Conservation (phyloP, 2,888 invertebrate species). For the Hydropsyche betteni region DNA sequence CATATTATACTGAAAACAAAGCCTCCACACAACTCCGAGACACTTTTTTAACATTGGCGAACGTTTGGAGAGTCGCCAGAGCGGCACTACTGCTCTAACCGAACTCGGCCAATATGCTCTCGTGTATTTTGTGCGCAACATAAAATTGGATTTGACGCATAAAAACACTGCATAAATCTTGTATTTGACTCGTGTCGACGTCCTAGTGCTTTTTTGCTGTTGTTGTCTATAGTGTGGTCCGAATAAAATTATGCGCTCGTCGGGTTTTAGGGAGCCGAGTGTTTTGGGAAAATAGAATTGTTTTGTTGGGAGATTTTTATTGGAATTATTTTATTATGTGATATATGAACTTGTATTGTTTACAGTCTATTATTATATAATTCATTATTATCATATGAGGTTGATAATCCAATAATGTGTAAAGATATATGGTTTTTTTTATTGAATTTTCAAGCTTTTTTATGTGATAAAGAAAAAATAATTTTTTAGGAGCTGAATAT, state of each 20-base stretch:
- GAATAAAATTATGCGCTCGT: background rate
- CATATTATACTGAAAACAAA: conserved; percentile 16
- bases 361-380: too few species aligned
- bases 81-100: background rate
- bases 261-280: background rate
- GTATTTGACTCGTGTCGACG: background rate
- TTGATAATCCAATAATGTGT: too few species aligned
- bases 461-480: too few species aligned
- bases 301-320: too few species aligned
- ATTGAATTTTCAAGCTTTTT: too few species aligned
- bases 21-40: background rate
- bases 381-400: too few species aligned
- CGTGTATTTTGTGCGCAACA: conserved; percentile 10
- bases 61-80: conserved; percentile 11
- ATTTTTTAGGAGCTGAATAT: too few species aligned
- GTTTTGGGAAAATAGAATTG: background rate
- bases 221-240: background rate
- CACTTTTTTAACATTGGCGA: conserved; percentile 22
- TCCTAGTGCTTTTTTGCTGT: background rate
- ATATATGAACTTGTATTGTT: too few species aligned
- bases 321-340: too few species aligned
- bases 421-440: too few species aligned
- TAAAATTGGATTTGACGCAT: conserved; percentile 22
- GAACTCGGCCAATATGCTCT: conserved; percentile 22
- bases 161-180: conserved; percentile 21